A percentile compares a stretch with the other conserved stretches of the same genome.
Evolutionary conservation across 2,888 invertebrate genomes (phyloP).

Genomic region (Pherbina coryleti): DNA sequence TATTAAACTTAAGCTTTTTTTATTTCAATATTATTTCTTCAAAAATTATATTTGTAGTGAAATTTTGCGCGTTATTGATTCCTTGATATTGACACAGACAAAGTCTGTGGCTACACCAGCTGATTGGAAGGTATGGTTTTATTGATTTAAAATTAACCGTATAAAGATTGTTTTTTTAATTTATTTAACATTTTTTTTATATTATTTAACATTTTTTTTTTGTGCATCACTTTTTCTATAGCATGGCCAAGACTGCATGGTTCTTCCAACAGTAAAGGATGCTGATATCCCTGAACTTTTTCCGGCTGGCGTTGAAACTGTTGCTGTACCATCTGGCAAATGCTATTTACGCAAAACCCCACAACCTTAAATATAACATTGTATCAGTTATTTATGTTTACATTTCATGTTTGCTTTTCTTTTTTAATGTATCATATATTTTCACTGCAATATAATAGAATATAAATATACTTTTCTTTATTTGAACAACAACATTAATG

Average conservation of each 20-base stretch:
- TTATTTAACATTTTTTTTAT: too few species aligned
- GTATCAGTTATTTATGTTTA: not conserved
- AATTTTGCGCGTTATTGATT: conserved; percentile 91
- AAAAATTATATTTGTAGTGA: conserved; percentile 76
- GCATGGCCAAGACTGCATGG: conserved; percentile 90
- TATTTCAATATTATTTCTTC: not conserved
- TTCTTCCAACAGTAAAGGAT: conserved; percentile 82
- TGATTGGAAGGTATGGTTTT: conserved; percentile 82
- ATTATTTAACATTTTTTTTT: too few species aligned
- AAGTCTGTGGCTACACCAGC: conserved; percentile 92
- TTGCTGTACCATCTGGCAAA: conserved; percentile 87
- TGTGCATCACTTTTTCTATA: conserved; percentile 69
- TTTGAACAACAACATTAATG: not conserved
- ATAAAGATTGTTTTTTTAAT: not conserved
- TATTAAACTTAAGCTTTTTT: conserved; percentile 37
- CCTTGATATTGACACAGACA: conserved; percentile 87
- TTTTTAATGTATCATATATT: not conserved
- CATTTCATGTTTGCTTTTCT: not conserved
- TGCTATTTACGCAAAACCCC: conserved; percentile 82
- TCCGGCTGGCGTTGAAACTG: conserved; percentile 77
- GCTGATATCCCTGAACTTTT: conserved; percentile 80
- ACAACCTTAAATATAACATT: conserved; percentile 52
- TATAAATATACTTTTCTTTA: not conserved
- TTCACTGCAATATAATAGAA: not conserved
- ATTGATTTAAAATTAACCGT: not conserved